Evolutionary conservation across 1,140 invertebrate genomes (phyloP), one percentile per base, ranked within the genome.

Genomic region (Amyelois transitella): DNA sequence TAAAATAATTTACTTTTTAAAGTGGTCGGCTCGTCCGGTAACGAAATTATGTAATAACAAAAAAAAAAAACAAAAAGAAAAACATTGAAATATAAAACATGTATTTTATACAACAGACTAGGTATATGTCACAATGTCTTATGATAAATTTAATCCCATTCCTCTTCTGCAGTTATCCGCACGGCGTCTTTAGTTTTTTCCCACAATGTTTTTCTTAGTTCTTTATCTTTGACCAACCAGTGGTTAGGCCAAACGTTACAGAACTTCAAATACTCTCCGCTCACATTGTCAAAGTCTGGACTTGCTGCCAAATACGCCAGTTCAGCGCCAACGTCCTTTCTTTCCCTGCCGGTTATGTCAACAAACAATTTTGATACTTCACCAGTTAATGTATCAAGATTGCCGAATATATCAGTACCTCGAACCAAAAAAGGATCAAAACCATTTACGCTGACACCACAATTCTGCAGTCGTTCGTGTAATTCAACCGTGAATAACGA

Each of bases 401-500:
- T 79, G 14, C 58, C 55, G 6, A 85, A 64, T 38, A 85, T 66
- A 53, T 82, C 66, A 6, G 81, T 85, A 55, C 80, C 79, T 10
- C 62, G 85, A 10, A 92, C 89, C 1, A 92, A 62, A 20, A 91
- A 92, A 2, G 92, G 92, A 72, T 93, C 91, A 43, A 91, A 76
- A 12, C 88, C 82, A 60, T 93, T 92, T 0, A 85, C 83, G 4
- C 89, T 91, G 1, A 93, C 89, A 2, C 88, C 89, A 2, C 61
- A 88, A 88, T 90, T 90, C 89, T 91, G 75, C 17, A 94, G 66
- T 58, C 86, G 78, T 45, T 79, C 78, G 20, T 89, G 81, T 20
- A 95, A 81, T 78, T 94, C 91, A 12, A 81, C 88, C 0, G 90
- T 91, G 61, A 94, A 94, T 1, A 95, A 78, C 17, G 93, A 75